phyloP scores from a whole-genome alignment of 2,113 vertebrate species.

The Anguilla japonica region DNA sequence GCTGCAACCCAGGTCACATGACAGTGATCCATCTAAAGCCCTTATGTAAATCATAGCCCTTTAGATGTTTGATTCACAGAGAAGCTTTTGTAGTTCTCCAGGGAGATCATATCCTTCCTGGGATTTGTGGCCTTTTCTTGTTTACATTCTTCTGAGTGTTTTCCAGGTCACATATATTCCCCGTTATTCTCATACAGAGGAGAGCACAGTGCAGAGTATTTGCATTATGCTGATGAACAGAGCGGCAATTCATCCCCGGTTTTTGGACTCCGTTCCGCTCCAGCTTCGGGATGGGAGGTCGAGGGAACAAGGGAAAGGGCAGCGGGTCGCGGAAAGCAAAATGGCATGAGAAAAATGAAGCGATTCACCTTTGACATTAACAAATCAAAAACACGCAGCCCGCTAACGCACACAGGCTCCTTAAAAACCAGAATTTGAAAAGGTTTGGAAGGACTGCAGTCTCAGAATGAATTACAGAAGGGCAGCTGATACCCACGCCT shows the following conservation, averaged over 20 bases:
- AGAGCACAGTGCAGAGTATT: not conserved
- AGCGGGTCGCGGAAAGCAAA: not conserved
- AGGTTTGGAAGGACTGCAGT: too few relatives aligned
- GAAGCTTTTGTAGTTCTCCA: not conserved
- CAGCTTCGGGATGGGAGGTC: constrained; percentile 25
- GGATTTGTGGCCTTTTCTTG: not conserved
- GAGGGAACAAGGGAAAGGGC: constrained; percentile 7
- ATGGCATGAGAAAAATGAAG: not conserved
- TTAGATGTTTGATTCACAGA: not conserved
- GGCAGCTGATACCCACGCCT: too few relatives aligned
- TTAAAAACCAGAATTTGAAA: too few relatives aligned
- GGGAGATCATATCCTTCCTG: not conserved
- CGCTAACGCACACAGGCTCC: too few relatives aligned
- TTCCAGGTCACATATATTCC: not conserved
- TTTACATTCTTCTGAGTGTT: not conserved
- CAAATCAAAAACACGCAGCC: too few relatives aligned
- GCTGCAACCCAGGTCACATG: not conserved
- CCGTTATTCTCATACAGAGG: not conserved
- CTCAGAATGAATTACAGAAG: too few relatives aligned
- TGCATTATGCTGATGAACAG: not conserved
- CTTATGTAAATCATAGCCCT: not conserved
- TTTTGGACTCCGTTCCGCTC: not conserved
- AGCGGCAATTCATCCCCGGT: not conserved
- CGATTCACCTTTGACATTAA: not conserved
- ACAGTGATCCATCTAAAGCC: not conserved